Evolutionary conservation across 2,113 vertebrate genomes (phyloP).

Genomic region (Rhinolophus sinicus): DNA sequence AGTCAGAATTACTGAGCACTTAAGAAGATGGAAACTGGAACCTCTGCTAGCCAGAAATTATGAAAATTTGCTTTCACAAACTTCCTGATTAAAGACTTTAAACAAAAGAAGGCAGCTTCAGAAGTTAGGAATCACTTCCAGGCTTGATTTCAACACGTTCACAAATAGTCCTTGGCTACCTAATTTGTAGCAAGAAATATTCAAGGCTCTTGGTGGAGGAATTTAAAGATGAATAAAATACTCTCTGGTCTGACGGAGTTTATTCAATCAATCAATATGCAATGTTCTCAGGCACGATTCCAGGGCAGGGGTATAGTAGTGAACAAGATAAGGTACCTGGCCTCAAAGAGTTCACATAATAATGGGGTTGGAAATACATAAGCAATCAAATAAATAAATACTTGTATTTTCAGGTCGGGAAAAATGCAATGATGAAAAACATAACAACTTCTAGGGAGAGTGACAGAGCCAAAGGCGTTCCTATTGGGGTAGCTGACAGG

Average conservation of each 20-base stretch:
- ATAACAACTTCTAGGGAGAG: background rate
- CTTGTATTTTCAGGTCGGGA: background rate
- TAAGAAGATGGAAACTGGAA: background rate
- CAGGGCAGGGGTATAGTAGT: fast-evolving
- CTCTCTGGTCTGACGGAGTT: background rate
- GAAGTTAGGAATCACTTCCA: background rate
- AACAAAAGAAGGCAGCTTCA: background rate
- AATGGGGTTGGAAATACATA: background rate
- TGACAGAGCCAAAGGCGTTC: background rate
- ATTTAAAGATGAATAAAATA: background rate
- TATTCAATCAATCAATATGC: background rate
- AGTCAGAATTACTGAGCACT: background rate
- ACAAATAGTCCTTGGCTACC: background rate
- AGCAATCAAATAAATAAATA: background rate
- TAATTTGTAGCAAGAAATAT: conserved; percentile 14
- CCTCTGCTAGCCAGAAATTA: background rate
- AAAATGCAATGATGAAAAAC: background rate
- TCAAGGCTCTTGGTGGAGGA: background rate
- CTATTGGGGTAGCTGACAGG: background rate
- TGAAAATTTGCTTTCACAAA: background rate
- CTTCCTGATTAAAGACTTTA: conserved; percentile 20
- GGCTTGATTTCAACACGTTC: background rate
- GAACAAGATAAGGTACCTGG: background rate
- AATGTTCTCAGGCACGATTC: background rate
- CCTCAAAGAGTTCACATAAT: background rate